Base-by-base conservation (phyloP, 2,888 invertebrate genomes). In the Ennomos fuscantarius region DNA sequence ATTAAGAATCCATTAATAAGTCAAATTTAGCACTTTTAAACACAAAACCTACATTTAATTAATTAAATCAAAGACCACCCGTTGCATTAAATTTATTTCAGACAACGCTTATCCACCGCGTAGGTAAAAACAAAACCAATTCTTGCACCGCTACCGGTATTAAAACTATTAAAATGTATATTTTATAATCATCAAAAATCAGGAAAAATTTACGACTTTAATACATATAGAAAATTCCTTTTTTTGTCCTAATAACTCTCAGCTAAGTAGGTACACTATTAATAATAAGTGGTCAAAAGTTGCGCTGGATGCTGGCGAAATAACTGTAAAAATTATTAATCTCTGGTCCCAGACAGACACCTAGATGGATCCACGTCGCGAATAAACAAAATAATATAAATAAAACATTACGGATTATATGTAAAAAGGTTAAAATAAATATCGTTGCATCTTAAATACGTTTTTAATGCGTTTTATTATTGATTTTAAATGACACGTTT, bases 401-500 rank as follows among this genome's bases (percentile, higher is more conserved):
- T 41, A 36, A 44, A 45, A 47, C 44, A 49, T 45, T 35, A 54
- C n/a, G 36, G 24, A 5, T 24, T 24, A 58, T 54, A 46, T 36
- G 51, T 45, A 49, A 36, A 42, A 45, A 40, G 32, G 46, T 51
- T 52, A 39, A 46, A 59, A 58, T 59, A 58, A 58, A 62, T 62
- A 59, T 51, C 42, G 47, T 45, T 49, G 48, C 53, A 53, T 40
- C 44, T 8, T 5, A 33, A 37, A 44, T 60, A 44, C 40, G 24
- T 55, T 55, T 59, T 63, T 65, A 63, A 65, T 61, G 65, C 51
- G 60, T 55, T 51, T 44, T 47, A 45, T 63, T 63, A 65, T 67
- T 65, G 67, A 65, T 67, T 63, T 40, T 59, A 65, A 68, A 65
- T 57, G 63, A 62, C 67, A 65, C 47, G 35, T 62, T 68, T 59